These are phyloP conservation scores for Cantharis rufa DNA, from an alignment of 2,888 invertebrate species.

Conservation along the genomic window DNA sequence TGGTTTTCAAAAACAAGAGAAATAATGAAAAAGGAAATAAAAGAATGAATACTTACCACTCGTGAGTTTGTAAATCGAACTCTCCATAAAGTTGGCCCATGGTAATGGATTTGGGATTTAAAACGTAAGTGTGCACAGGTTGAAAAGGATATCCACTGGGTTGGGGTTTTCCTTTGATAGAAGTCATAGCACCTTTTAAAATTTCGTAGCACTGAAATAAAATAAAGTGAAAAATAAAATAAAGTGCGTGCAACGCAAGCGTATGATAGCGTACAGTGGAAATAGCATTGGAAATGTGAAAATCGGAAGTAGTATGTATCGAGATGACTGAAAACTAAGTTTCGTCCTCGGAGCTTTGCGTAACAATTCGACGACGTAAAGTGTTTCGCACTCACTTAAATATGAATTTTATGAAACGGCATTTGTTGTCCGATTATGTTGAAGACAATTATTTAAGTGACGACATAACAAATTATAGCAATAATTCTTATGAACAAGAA, in stretches of 20 bases:
- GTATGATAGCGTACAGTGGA: conserved; percentile 1
- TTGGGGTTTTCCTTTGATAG: conserved; percentile 67
- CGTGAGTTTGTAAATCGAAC: conserved; percentile 78
- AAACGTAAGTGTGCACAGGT: conserved; percentile 64
- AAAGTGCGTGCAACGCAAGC: conserved; percentile 14
- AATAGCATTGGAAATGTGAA: background rate
- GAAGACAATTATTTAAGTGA: background rate
- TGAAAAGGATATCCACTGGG: conserved; percentile 74
- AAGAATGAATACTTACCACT: conserved; percentile 62
- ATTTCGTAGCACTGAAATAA: conserved; percentile 68
- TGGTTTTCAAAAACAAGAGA: no score
- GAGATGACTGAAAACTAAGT: background rate
- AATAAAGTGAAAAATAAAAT: background rate
- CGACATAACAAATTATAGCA: background rate
- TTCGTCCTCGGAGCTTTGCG: background rate
- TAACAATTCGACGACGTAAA: background rate
- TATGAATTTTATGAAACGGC: background rate
- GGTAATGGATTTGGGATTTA: conserved; percentile 83
- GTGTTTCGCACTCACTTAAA: background rate
- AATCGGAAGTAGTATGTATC: background rate
- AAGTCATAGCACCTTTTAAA: conserved; percentile 68
- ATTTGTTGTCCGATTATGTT: background rate
- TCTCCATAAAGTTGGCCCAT: conserved; percentile 87
- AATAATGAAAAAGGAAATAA: no score
- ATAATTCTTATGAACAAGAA: conserved; percentile 10